Evolutionary conservation across 2,113 vertebrate genomes (phyloP), one percentile per base, ranked within the genome.

Genomic region (Mesembrinibis cayennensis): DNA sequence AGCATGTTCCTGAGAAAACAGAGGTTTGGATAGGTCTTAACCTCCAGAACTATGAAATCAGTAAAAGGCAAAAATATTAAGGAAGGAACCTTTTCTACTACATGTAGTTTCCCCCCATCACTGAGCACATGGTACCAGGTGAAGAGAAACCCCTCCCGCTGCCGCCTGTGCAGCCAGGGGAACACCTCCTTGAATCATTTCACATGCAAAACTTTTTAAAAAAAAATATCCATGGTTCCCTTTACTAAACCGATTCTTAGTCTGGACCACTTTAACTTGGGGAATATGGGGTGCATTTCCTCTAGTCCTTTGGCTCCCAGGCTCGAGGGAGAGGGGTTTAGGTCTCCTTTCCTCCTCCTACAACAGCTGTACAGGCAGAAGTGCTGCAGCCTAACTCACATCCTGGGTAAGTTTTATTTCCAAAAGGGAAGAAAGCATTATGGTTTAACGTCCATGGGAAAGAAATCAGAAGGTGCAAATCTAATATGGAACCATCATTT

Each of bases 401-500:
- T 20, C 17, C 47, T 40, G 40, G 29, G 4, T 20, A 12, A 52
- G 7, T 34, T 81, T 30, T 19, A 70, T 36, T 74, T 53, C 27
- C 13, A n/a, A 49, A 81, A 74, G 10, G 21, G 23, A 63, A 61
- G 38, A 61, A 65, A 72, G 40, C 6, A n/a, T 69, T 19, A 36
- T 13, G 17, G 29, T 63, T 87, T 71, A 18, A 58, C 40, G 19
- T 71, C n/a, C 18, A 32, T 3, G 7, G 29, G 42, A 49, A 34
- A 55, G 32, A 78, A 87, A 76, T 47, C 29, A 9, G 32, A 55
- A 84, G 17, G 53, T 49, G 50, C 11, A 50, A 73, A 74, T 71
- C 10, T 63, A 53, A 81, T 22, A 63, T 2, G 3, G 22, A 69
- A 34, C 0, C 0, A 85, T 67, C 5, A 7, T 47, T 87, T 74